These are phyloP conservation scores for Pseudomyrmex pallidus DNA, from an alignment of 1,140 invertebrate species.

Conservation along the genomic window DNA sequence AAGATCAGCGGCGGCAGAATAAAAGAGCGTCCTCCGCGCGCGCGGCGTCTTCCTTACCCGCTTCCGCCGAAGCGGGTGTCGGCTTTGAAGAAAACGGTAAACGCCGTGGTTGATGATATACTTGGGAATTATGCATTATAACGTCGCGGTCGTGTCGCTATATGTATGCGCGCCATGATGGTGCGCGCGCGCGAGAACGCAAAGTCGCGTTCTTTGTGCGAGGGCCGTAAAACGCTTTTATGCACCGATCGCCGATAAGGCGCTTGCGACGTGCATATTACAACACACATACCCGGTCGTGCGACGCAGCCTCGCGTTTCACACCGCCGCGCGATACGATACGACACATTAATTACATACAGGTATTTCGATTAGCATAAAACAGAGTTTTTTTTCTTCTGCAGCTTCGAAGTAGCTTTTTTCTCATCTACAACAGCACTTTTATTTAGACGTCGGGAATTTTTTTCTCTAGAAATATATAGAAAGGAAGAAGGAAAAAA, in stretches of 20 bases:
- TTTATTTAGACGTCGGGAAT: too few species aligned
- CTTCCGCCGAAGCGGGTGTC: neutral
- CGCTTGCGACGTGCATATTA: neutral
- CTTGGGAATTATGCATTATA: slow-evolving; percentile 64
- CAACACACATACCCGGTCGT: slow-evolving; percentile 21
- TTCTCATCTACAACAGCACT: too few species aligned
- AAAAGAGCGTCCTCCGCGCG: slow-evolving; percentile 28
- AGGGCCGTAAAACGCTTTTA: slow-evolving; percentile 26
- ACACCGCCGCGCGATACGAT: neutral
- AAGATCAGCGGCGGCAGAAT: slow-evolving; percentile 61
- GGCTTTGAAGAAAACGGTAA: slow-evolving; percentile 60
- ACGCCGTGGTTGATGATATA: slow-evolving; percentile 61
- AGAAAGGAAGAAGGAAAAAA: too few species aligned
- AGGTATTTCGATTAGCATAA: slow-evolving; percentile 27
- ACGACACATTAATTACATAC: slow-evolving; percentile 30
- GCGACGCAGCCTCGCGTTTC: slow-evolving; percentile 5
- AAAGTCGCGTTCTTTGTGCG: neutral
- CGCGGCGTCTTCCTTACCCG: neutral
- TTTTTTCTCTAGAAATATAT: too few species aligned
- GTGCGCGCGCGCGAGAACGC: neutral
- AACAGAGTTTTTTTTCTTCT: neutral
- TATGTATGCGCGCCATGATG: neutral
- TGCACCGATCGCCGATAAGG: slow-evolving; percentile 52
- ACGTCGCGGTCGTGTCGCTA: neutral
- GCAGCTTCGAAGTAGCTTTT: too few species aligned